These are phyloP conservation scores for Hedychridium roseum DNA, from an alignment of 2,888 invertebrate species.

Conservation along the genomic window DNA sequence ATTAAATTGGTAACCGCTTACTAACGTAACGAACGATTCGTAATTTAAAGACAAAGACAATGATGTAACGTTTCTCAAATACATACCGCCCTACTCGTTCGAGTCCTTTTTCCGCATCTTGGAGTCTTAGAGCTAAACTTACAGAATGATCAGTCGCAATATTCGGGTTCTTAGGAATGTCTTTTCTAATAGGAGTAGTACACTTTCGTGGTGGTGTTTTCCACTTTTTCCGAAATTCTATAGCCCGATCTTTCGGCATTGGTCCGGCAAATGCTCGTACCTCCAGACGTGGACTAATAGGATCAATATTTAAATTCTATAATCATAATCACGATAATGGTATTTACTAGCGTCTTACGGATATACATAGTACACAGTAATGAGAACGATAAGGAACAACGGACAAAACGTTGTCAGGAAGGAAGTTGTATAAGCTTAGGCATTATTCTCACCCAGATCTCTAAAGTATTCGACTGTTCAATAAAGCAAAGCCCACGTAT, in stretches of 20 bases:
- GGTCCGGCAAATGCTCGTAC: constrained; percentile 92
- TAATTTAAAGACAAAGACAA: constrained; percentile 1
- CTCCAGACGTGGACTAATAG: constrained; percentile 75
- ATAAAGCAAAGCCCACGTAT: too few relatives aligned
- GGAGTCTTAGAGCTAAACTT: constrained; percentile 63
- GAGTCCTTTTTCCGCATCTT: constrained; percentile 87
- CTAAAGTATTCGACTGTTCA: neutral
- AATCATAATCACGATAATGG: constrained; percentile 19
- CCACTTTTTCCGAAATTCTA: constrained; percentile 79
- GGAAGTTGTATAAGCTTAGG: too few relatives aligned
- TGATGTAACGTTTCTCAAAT: neutral
- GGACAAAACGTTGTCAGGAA: too few relatives aligned
- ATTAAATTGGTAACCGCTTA: neutral
- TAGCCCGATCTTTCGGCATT: constrained; percentile 80
- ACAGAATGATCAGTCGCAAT: constrained; percentile 11
- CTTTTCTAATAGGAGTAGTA: constrained; percentile 34
- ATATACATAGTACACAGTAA: too few relatives aligned
- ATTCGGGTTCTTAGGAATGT: constrained; percentile 15
- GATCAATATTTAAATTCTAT: constrained; percentile 73
- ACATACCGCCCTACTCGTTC: constrained; percentile 80
- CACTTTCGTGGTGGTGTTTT: constrained; percentile 78
- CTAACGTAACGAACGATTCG: neutral
- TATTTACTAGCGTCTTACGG: too few relatives aligned
- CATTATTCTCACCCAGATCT: too few relatives aligned
- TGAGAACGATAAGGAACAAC: too few relatives aligned